Evolutionary conservation across 1,140 invertebrate genomes (phyloP), one percentile per base, ranked within the genome.

Genomic region (Belonocnema kinseyi): DNA sequence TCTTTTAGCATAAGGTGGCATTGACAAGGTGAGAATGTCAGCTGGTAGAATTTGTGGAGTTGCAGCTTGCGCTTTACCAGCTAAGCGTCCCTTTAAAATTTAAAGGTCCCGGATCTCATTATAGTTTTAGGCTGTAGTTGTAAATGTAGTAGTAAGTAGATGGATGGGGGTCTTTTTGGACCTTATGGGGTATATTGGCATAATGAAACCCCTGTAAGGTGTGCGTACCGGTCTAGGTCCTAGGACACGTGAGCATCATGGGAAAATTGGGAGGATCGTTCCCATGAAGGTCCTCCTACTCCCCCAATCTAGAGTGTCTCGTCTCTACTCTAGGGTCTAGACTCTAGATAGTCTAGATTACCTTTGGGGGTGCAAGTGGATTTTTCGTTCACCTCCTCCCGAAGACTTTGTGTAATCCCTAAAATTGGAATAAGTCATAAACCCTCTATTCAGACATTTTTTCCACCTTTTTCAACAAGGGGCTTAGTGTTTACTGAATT

Each of bases 1-100:
- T 46, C 26, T 33, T 3, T 33, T 5, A 33, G 40, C 40, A 46
- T 46, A 46, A 26, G 19, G 21, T 61, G 33, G 58, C 1, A 61
- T 16, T 13, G 19, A 6, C 14, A 61, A 61, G 16, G 21, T 61
- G 26, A 21, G 58, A 14, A 14, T 61, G 58, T 61, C 58, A 61
- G 58, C 58, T 61, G 58, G 12, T 61, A 21, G 26, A 58, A 26
- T 58, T 58, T 26, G n/a, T 26, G 11, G 12, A 51, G 14, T 52
- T 16, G 74, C 21, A 71, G 74, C 53, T 66, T 33, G 54, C 14
- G 51, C n/a, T n/a, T n/a, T n/a, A n/a, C 17, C 26, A 33, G 26
- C 26, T 33, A 33, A 33, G n/a, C 58, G 77, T 83, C 85, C 81
- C 79, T 87, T 87, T 86, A 87, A 87, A 86, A 56, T 85, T 87